These are phyloP conservation scores for Hydriomena furcata DNA, from an alignment of 2,888 invertebrate species.

Conservation along the genomic window DNA sequence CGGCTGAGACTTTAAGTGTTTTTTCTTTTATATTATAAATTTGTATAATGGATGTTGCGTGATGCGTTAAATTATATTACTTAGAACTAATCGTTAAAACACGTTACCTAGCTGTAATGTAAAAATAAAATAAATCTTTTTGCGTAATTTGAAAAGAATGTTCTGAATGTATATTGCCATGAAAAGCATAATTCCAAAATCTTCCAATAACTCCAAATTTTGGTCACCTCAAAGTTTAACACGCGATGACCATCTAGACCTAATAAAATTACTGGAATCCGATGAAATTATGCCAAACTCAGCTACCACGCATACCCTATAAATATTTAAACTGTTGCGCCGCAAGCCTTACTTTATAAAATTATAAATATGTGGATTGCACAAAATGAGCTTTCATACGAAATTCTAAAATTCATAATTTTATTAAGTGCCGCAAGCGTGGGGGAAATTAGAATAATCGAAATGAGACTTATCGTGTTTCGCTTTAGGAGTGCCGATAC, in stretches of 20 bases:
- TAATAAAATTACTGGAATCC: slow-evolving; percentile 56
- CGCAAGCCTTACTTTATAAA: slow-evolving; percentile 30
- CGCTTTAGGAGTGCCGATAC: slow-evolving; percentile 17
- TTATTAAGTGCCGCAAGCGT: slow-evolving; percentile 22
- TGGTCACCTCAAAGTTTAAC: slow-evolving; percentile 41
- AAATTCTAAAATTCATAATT: slow-evolving; percentile 25
- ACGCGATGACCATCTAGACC: slow-evolving; percentile 61
- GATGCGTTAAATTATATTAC: too few relatives aligned
- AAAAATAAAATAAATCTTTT: too few relatives aligned
- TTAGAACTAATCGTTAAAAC: too few relatives aligned
- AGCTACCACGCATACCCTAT: slow-evolving; percentile 70
- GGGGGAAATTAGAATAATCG: slow-evolving; percentile 21
- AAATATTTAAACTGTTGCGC: slow-evolving; percentile 54
- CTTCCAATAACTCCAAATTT: too few relatives aligned
- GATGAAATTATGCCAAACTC: slow-evolving; percentile 56
- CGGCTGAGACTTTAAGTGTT: too few relatives aligned
- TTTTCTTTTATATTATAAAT: too few relatives aligned
- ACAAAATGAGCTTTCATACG: slow-evolving; percentile 24
- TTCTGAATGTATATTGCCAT: slow-evolving; percentile 8
- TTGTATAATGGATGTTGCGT: too few relatives aligned
- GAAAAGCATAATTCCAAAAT: slow-evolving; percentile 21
- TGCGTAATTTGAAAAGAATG: slow-evolving; percentile 35
- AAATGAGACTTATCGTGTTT: slow-evolving; percentile 22
- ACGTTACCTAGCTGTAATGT: too few relatives aligned
- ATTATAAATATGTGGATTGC: slow-evolving; percentile 26